phyloP scores from a whole-genome alignment of 1,140 invertebrate genomes.

The Drosophila pseudoobscura region DNA sequence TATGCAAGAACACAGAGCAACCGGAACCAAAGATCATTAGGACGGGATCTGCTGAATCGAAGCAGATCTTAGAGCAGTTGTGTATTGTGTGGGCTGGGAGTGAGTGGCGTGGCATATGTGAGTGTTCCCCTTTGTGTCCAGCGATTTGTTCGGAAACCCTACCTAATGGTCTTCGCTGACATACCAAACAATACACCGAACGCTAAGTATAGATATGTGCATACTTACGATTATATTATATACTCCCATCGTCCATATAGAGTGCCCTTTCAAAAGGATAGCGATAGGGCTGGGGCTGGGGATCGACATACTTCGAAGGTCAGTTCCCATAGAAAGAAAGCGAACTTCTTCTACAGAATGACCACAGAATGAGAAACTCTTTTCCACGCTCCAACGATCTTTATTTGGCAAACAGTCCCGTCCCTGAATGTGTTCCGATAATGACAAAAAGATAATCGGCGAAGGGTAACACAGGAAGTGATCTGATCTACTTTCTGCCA shows the following conservation, averaged over 20 bases:
- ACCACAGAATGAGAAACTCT: constrained; percentile 45
- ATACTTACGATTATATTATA: too few species aligned
- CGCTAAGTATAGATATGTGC: constrained; percentile 2
- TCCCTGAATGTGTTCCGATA: constrained; percentile 30
- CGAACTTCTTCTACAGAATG: too few species aligned
- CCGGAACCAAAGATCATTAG: constrained; percentile 74
- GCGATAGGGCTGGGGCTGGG: too few species aligned
- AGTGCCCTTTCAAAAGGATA: constrained; percentile 6
- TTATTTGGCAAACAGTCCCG: constrained; percentile 60
- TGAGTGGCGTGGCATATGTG: constrained; percentile 44
- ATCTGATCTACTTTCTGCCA: constrained; percentile 14
- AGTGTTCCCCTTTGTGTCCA: constrained; percentile 27
- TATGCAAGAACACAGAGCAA: constrained; percentile 14
- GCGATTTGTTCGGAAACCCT: constrained; percentile 42
- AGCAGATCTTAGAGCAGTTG: too few species aligned
- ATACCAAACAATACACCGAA: constrained; percentile 29
- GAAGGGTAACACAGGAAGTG: constrained; percentile 38
- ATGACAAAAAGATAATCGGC: constrained; percentile 65
- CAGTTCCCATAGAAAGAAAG: constrained; percentile 6
- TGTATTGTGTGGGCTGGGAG: neutral
- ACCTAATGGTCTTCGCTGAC: constrained; percentile 58
- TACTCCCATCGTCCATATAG: too few species aligned
- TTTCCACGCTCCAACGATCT: constrained; percentile 49
- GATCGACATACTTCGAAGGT: too few species aligned
- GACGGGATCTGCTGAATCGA: too few species aligned